Evolutionary conservation across 1,140 invertebrate species (phyloP).

Genomic region (Chironomus tepperi): DNA sequence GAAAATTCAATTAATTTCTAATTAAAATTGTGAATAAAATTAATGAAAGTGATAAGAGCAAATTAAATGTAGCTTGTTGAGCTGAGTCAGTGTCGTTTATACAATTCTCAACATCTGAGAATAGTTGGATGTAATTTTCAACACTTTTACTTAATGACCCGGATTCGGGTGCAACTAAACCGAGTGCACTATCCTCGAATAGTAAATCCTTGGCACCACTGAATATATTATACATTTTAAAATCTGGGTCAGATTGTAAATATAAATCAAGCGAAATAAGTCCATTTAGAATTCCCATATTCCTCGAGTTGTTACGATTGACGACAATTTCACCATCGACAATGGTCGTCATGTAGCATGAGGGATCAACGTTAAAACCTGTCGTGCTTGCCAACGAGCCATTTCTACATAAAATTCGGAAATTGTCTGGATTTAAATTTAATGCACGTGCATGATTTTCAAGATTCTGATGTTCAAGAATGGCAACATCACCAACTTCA

Average conservation of each 20-base stretch:
- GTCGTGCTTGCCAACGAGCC: slow-evolving; percentile 42
- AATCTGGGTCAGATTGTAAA: slow-evolving; percentile 38
- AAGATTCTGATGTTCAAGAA: slow-evolving; percentile 43
- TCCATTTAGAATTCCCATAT: slow-evolving; percentile 36
- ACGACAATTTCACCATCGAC: slow-evolving; percentile 49
- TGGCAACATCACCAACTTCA: slow-evolving; percentile 47
- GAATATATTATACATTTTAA: slow-evolving; percentile 43
- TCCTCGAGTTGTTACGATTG: slow-evolving; percentile 35
- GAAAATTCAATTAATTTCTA: not conserved
- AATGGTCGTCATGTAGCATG: slow-evolving; percentile 47
- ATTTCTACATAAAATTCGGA: slow-evolving; percentile 49
- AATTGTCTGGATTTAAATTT: slow-evolving; percentile 34
- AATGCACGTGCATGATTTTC: slow-evolving; percentile 34
- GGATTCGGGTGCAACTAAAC: not conserved
- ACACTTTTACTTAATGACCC: not conserved
- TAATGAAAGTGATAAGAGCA: not conserved
- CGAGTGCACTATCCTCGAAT: slow-evolving; percentile 40
- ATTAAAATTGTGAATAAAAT: not conserved
- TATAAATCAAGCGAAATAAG: slow-evolving; percentile 46
- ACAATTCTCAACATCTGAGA: slow-evolving; percentile 5
- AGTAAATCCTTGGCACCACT: slow-evolving; percentile 43
- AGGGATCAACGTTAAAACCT: slow-evolving; percentile 45
- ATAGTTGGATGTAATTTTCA: slow-evolving; percentile 10
- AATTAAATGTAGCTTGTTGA: not conserved
- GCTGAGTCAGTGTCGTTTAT: not conserved